phyloP scores from a whole-genome alignment of 2,113 vertebrate species.

The Strix uralensis region DNA sequence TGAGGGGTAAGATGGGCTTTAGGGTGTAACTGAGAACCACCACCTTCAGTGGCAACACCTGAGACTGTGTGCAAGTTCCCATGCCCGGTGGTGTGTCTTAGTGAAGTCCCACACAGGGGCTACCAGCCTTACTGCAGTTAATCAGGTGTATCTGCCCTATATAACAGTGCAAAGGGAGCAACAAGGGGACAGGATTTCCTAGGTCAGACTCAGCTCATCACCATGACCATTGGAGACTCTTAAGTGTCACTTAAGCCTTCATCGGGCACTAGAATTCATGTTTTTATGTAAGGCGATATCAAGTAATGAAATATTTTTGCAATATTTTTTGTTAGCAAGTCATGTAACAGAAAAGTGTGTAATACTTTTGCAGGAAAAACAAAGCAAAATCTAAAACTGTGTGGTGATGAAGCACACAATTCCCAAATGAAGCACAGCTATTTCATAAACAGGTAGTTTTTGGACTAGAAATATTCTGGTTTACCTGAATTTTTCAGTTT shows the following conservation, averaged over 20 bases:
- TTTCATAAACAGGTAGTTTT: background rate
- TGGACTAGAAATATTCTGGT: background rate
- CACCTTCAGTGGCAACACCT: background rate
- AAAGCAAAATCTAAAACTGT: background rate
- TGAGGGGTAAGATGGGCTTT: background rate
- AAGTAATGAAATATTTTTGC: background rate
- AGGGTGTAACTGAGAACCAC: background rate
- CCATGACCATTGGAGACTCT: accelerated
- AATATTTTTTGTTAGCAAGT: background rate
- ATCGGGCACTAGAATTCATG: background rate
- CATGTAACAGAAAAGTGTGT: accelerated
- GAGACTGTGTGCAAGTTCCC: background rate
- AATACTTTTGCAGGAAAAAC: accelerated
- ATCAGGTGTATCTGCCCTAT: background rate
- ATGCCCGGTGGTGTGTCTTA: accelerated
- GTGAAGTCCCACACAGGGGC: background rate
- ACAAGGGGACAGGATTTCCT: background rate
- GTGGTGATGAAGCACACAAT: background rate
- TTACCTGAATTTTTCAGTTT: slow-evolving; percentile 4
- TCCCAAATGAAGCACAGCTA: background rate
- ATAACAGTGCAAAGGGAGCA: accelerated
- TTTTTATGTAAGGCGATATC: background rate
- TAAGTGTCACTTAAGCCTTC: background rate
- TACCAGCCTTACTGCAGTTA: background rate
- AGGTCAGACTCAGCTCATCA: background rate